Evolutionary conservation across 2,888 invertebrate species (phyloP).

Genomic region (Himalopsyche japonica): DNA sequence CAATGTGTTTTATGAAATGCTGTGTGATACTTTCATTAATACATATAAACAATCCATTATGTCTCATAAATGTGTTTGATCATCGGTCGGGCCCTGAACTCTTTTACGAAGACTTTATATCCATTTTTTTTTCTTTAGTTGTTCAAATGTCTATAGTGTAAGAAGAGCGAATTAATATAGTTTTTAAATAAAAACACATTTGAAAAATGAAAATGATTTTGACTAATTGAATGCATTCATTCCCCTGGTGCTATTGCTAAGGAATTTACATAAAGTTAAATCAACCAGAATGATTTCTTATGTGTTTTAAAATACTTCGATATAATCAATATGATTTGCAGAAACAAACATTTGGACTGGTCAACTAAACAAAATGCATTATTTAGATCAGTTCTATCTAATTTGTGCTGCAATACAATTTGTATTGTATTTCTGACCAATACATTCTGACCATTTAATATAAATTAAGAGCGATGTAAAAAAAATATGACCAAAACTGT

Average conservation of each 20-base stretch:
- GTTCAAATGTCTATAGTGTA: not conserved
- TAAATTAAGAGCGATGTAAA: no score
- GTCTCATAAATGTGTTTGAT: not conserved
- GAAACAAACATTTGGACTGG: no score
- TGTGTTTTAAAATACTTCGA: no score
- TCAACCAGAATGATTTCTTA: no score
- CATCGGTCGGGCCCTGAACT: not conserved
- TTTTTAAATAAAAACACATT: slow-evolving; percentile 1
- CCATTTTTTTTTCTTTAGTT: not conserved
- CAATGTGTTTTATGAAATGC: not conserved
- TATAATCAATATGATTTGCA: no score
- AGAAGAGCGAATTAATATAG: not conserved
- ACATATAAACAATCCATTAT: not conserved
- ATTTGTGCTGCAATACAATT: no score
- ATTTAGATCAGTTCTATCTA: no score
- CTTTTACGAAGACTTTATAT: not conserved
- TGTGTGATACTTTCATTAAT: not conserved
- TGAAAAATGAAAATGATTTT: not conserved
- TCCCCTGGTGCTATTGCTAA: not conserved
- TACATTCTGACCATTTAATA: no score
- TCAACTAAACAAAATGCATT: no score
- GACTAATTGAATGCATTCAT: not conserved
- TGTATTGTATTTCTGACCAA: no score
- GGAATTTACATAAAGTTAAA: no score
- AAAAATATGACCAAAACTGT: no score